phyloP scores from a whole-genome alignment of 2,888 invertebrate species.

The Hofmannophila pseudospretella region DNA sequence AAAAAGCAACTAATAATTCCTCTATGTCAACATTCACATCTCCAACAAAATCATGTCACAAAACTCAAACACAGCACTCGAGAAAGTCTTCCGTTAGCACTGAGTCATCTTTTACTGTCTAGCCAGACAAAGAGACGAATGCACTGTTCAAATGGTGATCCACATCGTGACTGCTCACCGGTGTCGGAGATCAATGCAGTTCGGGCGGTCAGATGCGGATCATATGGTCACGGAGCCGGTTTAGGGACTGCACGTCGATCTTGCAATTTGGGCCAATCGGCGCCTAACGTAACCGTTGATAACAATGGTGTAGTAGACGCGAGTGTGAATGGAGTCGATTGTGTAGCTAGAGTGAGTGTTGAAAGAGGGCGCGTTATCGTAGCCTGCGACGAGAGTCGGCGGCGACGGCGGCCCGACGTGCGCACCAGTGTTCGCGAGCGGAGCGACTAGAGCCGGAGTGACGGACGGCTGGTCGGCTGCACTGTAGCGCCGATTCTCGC shows the following conservation, averaged over 20 bases:
- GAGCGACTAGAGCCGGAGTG: constrained; percentile 42
- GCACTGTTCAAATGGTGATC: constrained; percentile 55
- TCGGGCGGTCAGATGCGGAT: constrained; percentile 41
- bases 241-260: constrained; percentile 28
- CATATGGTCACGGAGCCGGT: constrained; percentile 66
- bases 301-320: constrained; percentile 24
- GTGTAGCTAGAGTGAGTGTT: constrained; percentile 46
- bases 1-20: constrained; percentile 30
- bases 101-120: constrained; percentile 48
- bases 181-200: constrained; percentile 46
- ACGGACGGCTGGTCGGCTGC: constrained; percentile 8
- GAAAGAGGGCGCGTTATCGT: constrained; percentile 66
- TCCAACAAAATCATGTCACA: constrained; percentile 49
- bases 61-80: constrained; percentile 42
- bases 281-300: constrained; percentile 26
- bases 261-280: constrained; percentile 23
- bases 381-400: constrained; percentile 28
- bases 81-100: constrained; percentile 49
- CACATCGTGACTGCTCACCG: constrained; percentile 52
- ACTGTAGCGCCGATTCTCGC: constrained; percentile 19
- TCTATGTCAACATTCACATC: constrained; percentile 62
- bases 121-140: constrained; percentile 35
- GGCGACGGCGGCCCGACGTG: constrained; percentile 44
- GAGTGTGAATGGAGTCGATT: constrained; percentile 38
- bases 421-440: constrained; percentile 53